A percentile compares a stretch with the other conserved stretches of the same genome.
phyloP scores from a whole-genome alignment of 1,140 invertebrate species.

The Pogonomyrmex barbatus region DNA sequence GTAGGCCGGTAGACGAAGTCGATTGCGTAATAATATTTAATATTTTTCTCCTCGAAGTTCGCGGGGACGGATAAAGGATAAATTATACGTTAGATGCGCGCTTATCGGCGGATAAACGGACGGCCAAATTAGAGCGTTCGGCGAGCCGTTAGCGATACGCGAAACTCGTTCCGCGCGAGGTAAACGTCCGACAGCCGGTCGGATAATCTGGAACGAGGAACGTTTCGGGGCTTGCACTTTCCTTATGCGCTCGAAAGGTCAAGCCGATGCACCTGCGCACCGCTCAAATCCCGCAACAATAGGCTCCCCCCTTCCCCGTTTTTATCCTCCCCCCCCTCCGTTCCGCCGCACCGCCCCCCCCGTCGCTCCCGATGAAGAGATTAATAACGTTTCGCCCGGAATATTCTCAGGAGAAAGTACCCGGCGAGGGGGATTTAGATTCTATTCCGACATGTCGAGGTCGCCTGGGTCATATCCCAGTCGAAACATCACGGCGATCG shows the following conservation, averaged over 20 bases:
- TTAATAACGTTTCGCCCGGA: constrained; percentile 61
- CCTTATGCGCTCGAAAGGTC: constrained; percentile 52
- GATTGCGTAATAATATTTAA: constrained; percentile 27
- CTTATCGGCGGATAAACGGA: background rate
- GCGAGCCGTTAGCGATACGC: background rate
- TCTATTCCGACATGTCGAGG: constrained; percentile 50
- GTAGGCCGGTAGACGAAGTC: background rate
- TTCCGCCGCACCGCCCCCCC: background rate
- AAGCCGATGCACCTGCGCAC: constrained; percentile 57
- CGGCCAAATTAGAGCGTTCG: constrained; percentile 14
- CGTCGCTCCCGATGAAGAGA: constrained; percentile 53
- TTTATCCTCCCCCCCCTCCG: background rate
- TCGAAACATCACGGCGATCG: constrained; percentile 52
- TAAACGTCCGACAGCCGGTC: background rate
- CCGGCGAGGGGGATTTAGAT: constrained; percentile 49
- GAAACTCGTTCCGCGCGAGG: constrained; percentile 33
- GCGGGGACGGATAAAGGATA: background rate
- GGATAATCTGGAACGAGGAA: background rate
- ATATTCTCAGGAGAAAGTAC: constrained; percentile 63
- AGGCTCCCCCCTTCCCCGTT: background rate
- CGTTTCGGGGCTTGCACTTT: constrained; percentile 22
- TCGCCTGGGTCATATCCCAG: constrained; percentile 39
- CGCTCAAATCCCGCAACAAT: constrained; percentile 53
- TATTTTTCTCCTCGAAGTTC: background rate
- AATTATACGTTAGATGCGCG: background rate